A percentile compares a stretch with the other conserved stretches of the same genome.
Conservation (phyloP, 1,140 invertebrate species). For the Vollenhovia emeryi region DNA sequence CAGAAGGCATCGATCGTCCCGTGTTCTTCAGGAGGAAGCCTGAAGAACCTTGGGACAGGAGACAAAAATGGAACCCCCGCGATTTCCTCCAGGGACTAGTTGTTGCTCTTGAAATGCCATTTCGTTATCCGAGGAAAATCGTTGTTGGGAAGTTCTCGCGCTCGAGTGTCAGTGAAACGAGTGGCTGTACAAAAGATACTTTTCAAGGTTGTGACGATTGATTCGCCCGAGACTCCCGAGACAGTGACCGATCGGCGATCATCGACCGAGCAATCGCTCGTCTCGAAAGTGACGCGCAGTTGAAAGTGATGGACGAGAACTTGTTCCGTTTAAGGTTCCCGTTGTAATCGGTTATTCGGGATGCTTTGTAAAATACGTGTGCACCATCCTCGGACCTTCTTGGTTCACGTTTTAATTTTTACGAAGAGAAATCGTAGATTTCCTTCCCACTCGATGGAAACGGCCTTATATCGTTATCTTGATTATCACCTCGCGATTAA, state of each 20-base stretch:
- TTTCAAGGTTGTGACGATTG: constrained; percentile 62
- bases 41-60: constrained; percentile 4
- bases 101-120: background rate
- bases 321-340: background rate
- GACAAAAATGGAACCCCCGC: constrained; percentile 8
- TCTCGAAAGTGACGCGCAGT: constrained; percentile 29
- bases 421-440: background rate
- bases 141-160: constrained; percentile 6
- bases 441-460: background rate
- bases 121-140: background rate
- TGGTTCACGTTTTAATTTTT: background rate
- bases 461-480: background rate
- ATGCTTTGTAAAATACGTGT: background rate
- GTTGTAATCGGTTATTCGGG: background rate
- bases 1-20: background rate
- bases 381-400: background rate
- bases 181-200: constrained; percentile 36
- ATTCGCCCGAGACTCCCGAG: background rate
- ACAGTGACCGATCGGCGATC: constrained; percentile 53
- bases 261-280: constrained; percentile 23
- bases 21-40: constrained; percentile 6
- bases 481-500: background rate
- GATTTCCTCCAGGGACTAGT: background rate
- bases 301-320: constrained; percentile 50
- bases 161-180: constrained; percentile 67